Base-by-base conservation (phyloP, 2,797 vertebrate species). In the Sebastes taczanowskii region DNA sequence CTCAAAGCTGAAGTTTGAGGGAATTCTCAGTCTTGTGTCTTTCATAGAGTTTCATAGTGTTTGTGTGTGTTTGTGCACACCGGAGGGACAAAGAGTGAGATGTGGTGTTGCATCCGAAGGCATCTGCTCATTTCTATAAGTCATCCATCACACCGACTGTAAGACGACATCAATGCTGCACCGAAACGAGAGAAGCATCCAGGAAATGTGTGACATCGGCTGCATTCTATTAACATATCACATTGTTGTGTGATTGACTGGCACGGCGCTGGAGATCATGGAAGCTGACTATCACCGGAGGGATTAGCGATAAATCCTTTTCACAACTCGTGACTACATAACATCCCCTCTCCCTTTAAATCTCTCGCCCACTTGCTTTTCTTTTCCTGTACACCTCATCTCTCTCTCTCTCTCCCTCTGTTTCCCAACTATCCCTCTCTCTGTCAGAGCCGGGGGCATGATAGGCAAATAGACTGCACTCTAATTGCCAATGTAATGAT, bases 401-500 rank as follows among this genome's bases (percentile, higher is more conserved):
- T 65, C 53, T 46, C 7, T 16, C 27, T 67, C 27, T 67, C 59
- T 23, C 56, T 52, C 10, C 18, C 23, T 61, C 59, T 46, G 25
- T 55, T 52, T 11, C n/a, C 23, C 46, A 49, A 20, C 46, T 49
- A 49, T 42, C 38, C 32, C 63, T 46, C 53, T 67, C 58, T 53
- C 20, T 29, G 62, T 25, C 53, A 7, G 35, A 78, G 78, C 84
- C 82, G 52, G 60, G 38, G 78, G 84, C 79, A 34, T 27, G 65
- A 71, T 65, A 11, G 69, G 46, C 69, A 90, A 89, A 86, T 81
- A 84, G 78, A 82, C 77, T 75, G 64, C 66, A 20, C 70, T 89
- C 81, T 89, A 90, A 92, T 89, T 88, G 77, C 84, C 76, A 65
- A 64, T 82, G 83, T 88, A 88, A 91, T 91, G 88, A 86, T 78